Conservation (phyloP, 1,140 invertebrate genomes). For the Drosophila sp. region DNA sequence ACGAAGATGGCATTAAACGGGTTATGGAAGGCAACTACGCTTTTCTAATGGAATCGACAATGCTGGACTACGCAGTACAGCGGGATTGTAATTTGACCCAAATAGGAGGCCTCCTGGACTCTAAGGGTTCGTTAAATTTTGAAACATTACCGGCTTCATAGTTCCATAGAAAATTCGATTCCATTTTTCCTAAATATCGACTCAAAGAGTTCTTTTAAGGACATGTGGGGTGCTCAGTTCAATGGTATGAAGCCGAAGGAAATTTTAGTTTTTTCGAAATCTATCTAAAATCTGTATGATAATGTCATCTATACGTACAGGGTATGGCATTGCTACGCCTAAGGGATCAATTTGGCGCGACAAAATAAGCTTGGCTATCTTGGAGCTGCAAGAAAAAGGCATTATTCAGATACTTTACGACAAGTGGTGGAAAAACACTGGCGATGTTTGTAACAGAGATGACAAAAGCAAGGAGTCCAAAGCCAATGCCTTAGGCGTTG, state of each 20-base stretch:
- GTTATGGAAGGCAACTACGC: slow-evolving; percentile 97
- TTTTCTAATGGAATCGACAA: slow-evolving; percentile 99
- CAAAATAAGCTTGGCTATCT: slow-evolving; percentile 96
- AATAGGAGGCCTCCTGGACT: slow-evolving; percentile 92
- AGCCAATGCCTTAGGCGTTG: slow-evolving; percentile 94
- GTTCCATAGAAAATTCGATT: not conserved
- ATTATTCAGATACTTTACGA: slow-evolving; percentile 97
- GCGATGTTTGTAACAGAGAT: slow-evolving; percentile 94
- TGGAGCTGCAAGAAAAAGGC: slow-evolving; percentile 97
- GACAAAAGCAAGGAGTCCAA: slow-evolving; percentile 96
- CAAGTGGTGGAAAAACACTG: slow-evolving; percentile 99
- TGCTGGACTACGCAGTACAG: slow-evolving; percentile 97
- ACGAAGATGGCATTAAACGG: slow-evolving; percentile 93
- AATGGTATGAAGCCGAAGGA: too few species aligned
- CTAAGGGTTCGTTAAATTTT: slow-evolving; percentile 82
- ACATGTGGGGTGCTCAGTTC: too few species aligned
- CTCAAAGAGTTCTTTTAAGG: too few species aligned
- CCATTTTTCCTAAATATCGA: too few species aligned
- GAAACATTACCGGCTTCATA: not conserved
- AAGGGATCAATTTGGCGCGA: slow-evolving; percentile 97
- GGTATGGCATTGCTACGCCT: slow-evolving; percentile 94
- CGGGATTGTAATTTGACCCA: slow-evolving; percentile 98
- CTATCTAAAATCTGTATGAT: too few species aligned
- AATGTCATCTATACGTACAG: slow-evolving; percentile 39
- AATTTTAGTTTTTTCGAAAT: too few species aligned